Evolutionary conservation across 2,888 invertebrate genomes (phyloP), one percentile per base, ranked within the genome.

Genomic region (Ischnus inquisitorius): DNA sequence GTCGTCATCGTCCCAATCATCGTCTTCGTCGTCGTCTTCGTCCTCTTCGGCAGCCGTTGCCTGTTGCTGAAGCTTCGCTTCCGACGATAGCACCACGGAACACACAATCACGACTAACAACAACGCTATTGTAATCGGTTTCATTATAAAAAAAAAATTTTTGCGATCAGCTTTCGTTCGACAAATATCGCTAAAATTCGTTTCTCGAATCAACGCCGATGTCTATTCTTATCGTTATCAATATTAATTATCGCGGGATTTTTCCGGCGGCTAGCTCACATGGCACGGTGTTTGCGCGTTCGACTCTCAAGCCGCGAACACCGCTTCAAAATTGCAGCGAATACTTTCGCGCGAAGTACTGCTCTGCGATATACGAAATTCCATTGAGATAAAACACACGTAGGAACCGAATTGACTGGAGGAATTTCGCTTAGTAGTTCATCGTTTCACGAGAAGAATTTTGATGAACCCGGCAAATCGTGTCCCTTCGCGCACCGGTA

Each of bases 21-120:
- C 94, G 80, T 95, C 95, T 0, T 95, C 95, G 0, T 94, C 94
- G 67, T 95, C 95, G 84, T 95, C 95, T 22, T 88, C 95, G 92
- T 95, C 94, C 64, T 95, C 93, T 5, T 93, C 91, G 41, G 91
- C 95, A 14, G 88, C 85, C 2, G 90, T 86, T 65, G 89, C 83
- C 80, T 91, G 91, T 82, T 92, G 91, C 75, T 91, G 92, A n/a
- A 93, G 86, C 85, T 93, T 93, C 39, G 93, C 90, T 78, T 92
- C 92, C n/a, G 92, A 88, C n/a, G 88, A 80, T 41, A 90, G 65
- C 71, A 92, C 88, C 51, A 91, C 81, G 10, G 88, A 85, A 83
- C 91, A 91, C 19, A 93, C 85, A 68, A 91, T 87, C 41, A 89
- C 87, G 51, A 88, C 82, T 41, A 92, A 81, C 83, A 92, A 77